Conservation (phyloP, 2,888 invertebrate species). For the Caenorhabditis auriculariae region DNA sequence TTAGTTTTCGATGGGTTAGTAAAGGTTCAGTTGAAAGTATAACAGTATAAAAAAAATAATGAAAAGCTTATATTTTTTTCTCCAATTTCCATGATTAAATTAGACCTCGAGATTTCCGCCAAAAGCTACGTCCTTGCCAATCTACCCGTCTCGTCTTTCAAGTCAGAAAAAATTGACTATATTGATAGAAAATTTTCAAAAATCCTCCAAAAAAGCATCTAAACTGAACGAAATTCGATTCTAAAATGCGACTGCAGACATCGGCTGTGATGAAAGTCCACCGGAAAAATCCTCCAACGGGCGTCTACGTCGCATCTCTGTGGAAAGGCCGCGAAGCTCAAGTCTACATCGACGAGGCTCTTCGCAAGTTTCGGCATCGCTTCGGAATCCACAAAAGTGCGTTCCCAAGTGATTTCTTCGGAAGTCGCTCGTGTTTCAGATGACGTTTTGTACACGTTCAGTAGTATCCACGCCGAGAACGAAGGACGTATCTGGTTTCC, state of each 20-base stretch:
- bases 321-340: slow-evolving; percentile 12
- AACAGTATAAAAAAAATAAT: no score
- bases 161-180: no score
- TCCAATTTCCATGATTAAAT: no score
- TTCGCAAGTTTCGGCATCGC: slow-evolving; percentile 4
- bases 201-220: no score
- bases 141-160: no score
- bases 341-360: slow-evolving; percentile 3
- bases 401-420: neutral
- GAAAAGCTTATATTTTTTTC: no score
- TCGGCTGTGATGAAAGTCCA: slow-evolving; percentile 11
- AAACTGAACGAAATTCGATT: no score
- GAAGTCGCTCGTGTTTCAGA: slow-evolving; percentile 3
- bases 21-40: no score
- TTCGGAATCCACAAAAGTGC: slow-evolving; percentile 10
- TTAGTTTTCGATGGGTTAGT: no score
- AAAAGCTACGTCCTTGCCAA: no score
- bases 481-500: slow-evolving; percentile 15
- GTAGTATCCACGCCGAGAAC: slow-evolving; percentile 4
- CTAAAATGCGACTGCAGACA: slow-evolving; percentile 9
- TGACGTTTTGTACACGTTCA: slow-evolving; percentile 16
- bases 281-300: slow-evolving; percentile 7
- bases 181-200: no score
- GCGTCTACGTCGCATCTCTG: slow-evolving; percentile 10
- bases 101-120: no score